Percentiles rank a stretch among this genome's conserved stretches.
Conservation (phyloP, 2,797 vertebrate genomes). For the Miichthys miiuy region DNA sequence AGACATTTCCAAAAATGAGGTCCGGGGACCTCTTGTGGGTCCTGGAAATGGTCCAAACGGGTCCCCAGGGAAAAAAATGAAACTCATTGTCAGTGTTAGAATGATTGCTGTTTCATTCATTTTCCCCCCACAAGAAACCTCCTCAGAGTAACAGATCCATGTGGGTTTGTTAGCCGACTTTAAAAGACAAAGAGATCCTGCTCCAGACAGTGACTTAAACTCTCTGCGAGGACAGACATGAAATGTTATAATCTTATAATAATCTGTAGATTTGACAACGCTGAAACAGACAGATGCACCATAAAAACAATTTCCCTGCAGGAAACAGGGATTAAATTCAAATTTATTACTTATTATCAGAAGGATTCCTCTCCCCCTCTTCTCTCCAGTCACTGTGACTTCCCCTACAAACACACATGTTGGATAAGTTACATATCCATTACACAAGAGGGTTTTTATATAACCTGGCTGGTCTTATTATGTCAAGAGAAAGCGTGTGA, state of each 20-base stretch:
- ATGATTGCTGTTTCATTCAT: not conserved
- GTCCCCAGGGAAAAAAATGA: not conserved
- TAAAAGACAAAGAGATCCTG: constrained; percentile 7
- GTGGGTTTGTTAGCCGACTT: not conserved
- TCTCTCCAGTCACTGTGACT: not conserved
- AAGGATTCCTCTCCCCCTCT: not conserved
- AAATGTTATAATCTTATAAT: not conserved
- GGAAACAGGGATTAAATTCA: not conserved
- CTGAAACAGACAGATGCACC: not conserved
- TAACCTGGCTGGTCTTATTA: constrained; percentile 76
- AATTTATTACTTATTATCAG: not conserved
- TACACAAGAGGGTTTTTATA: constrained; percentile 79
- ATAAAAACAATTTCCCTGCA: not conserved
- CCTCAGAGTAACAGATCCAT: not conserved
- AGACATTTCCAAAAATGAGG: constrained; percentile 53
- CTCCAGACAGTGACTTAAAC: constrained; percentile 2
- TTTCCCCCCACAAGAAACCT: not conserved
- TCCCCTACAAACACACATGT: constrained; percentile 39
- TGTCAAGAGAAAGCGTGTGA: constrained; percentile 70
- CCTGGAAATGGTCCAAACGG: constrained; percentile 7
- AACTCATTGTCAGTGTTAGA: not conserved
- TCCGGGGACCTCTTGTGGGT: constrained; percentile 16
- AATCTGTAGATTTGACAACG: not conserved
- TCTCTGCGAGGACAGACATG: not conserved
- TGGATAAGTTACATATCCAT: constrained; percentile 67